A percentile compares a stretch with the other conserved stretches of the same genome.
phyloP scores from a whole-genome alignment of 2,888 invertebrate species.

The Diplolepis rosae region DNA sequence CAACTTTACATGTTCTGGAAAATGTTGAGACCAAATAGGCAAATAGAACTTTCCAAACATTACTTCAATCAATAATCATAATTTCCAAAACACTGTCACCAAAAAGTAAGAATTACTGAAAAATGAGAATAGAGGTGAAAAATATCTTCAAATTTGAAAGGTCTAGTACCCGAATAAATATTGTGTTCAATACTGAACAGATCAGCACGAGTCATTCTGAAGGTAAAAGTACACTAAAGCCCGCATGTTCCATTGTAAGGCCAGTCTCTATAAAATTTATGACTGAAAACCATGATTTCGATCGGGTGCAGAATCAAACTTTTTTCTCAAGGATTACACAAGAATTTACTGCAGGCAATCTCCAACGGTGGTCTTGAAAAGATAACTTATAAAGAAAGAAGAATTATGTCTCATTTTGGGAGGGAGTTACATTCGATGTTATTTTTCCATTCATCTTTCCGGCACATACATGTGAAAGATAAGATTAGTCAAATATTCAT shows the following conservation, averaged over 20 bases:
- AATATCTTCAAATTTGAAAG: not conserved
- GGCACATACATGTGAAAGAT: not conserved
- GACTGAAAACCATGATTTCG: conserved; percentile 20
- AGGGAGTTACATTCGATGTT: conserved; percentile 18
- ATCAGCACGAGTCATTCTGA: not conserved
- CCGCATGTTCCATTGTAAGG: conserved; percentile 31
- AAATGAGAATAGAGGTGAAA: too few relatives aligned
- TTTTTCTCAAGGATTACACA: conserved; percentile 27
- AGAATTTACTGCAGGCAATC: conserved; percentile 28
- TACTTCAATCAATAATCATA: too few relatives aligned
- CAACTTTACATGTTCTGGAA: too few relatives aligned
- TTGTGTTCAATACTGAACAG: not conserved
- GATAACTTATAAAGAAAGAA: not conserved
- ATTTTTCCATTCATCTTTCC: conserved; percentile 19
- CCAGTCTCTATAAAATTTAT: conserved; percentile 19
- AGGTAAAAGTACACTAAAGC: conserved; percentile 31
- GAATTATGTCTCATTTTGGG: conserved; percentile 29
- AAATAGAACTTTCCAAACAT: too few relatives aligned
- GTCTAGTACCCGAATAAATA: not conserved
- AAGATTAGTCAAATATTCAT: too few relatives aligned
- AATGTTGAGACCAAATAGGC: too few relatives aligned
- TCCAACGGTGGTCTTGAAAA: conserved; percentile 21
- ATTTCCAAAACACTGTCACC: too few relatives aligned
- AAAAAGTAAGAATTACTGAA: too few relatives aligned
- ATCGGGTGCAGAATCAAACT: conserved; percentile 27